Evolutionary conservation across 2,113 vertebrate genomes (phyloP), one percentile per base, ranked within the genome.

Genomic region (Proterorhinus semilunaris): DNA sequence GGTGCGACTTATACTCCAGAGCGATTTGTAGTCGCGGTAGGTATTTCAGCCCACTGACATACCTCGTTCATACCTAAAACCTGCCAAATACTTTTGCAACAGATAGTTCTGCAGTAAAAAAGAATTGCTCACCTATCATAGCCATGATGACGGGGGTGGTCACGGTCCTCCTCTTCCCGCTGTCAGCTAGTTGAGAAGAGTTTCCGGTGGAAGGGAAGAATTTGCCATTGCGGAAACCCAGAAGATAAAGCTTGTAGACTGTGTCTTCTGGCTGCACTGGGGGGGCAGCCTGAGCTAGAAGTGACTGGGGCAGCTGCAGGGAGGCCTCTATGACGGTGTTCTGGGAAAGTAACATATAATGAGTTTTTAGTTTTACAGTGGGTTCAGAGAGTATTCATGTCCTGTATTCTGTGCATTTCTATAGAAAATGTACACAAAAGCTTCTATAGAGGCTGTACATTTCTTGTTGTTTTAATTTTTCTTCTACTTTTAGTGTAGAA

Each of bases 191-290:
- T 4, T 91, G 81, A 2, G 95, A 94, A 15, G 95, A 95, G 86
- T 98, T 98, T n/a, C 95, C 94, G 0, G 95, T 95, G 54, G 95
- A 93, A 43, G 96, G 97, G 42, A 99, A 99, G 66, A 99, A 96
- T 83, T 98, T 98, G 64, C 96, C 96, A 7, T 98, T 99, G 65
- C 96, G 94, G 83, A 99, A 98, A 0, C 95, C 98, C 51, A 99
- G 94, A 45, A 99, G 94, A 44, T 98, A 95, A 50, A 99, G 94
- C 87, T 95, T 97, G 77, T 92, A 98, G 65, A 94, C 76, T 0
- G 91, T 86, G 66, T 98, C 95, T 4, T 98, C 96, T 0, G 85
- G 17, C 17, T 92, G 92, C 49, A 92, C 92, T 6, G 93, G 89
- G 61, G 91, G 86, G 4, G 87, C 89, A 68, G 93, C 89, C 68